Evolutionary conservation across 2,888 invertebrate species (phyloP), one percentile per base, ranked within the genome.

Genomic region (Coelopa pilipes): DNA sequence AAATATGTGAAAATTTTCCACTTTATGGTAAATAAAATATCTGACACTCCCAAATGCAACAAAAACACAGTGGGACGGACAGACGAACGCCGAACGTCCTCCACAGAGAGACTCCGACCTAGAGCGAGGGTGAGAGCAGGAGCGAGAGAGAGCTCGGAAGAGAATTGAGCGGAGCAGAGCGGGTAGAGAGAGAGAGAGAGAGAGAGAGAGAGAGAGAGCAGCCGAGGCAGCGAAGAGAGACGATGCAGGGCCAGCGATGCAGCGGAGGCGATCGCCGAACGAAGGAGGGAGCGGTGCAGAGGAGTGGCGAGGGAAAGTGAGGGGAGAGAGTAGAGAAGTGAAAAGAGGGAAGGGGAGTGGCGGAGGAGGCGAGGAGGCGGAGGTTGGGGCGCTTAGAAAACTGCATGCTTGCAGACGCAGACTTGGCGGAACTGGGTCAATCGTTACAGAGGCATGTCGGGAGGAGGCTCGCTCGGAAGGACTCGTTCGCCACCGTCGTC

Each of bases 401-500:
- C 13, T 57, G 55, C 71, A 47, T 71, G 63, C 47, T 34, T 34
- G 34, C 34, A 34, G 34, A 34, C 34, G 62, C 45, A 70, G 10
- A 17, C 13, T 53, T 62, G 15, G 1, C 74, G 77, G 81, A 82
- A 81, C 80, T 81, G 80, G 82, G 82, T 78, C 81, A 81, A 81
- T 75, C 79, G 79, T 80, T 78, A 78, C 79, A 74, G 75, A 59
- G 57, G 19, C 21, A 19, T 24, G 24, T 59, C 11, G 19, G 24
- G 19, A 24, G 21, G 24, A 4, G 21, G 12, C 19, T 75, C 74
- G 74, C 68, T 19, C 65, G 17, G 45, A 46, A 12, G n/a, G n/a
- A 62, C 47, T 65, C 17, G 19, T 19, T 47, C 47, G 19, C 65
- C 1, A n/a, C 46, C 46, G 13, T 45, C 45, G 15, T 63, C 15